Conservation (phyloP, 2,113 vertebrate species). For the Rhea americana region DNA sequence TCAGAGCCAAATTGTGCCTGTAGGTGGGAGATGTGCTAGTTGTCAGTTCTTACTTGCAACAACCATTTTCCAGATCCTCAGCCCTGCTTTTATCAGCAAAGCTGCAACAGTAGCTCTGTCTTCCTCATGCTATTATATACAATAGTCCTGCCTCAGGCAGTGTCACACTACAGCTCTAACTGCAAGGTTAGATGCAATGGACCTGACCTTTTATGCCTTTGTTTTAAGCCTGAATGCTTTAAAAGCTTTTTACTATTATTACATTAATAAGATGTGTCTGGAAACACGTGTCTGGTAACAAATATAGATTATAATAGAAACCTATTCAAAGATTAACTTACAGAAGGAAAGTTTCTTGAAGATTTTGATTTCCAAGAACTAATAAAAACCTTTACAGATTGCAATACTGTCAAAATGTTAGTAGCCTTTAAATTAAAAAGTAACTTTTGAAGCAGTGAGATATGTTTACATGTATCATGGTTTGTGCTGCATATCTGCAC, state of each 20-base stretch:
- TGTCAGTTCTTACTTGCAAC: not conserved
- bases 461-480: fast-evolving
- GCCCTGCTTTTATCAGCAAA: not conserved
- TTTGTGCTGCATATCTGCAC: constrained; percentile 56
- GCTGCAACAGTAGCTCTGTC: not conserved
- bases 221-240: not conserved
- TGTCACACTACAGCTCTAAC: not conserved
- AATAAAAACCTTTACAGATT: not conserved
- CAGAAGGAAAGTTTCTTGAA: not conserved
- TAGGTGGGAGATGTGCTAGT: fast-evolving
- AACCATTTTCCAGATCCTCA: not conserved
- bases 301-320: not conserved
- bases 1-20: not conserved
- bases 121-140: not conserved
- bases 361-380: not conserved
- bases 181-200: not conserved
- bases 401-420: not conserved
- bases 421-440: not conserved
- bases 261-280: not conserved
- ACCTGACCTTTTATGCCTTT: not conserved
- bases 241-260: not conserved
- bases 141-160: not conserved
- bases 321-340: not conserved
- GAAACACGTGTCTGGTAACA: not conserved
- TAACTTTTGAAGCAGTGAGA: not conserved